Conservation (phyloP, 2,113 vertebrate genomes). For the Sinosuthora webbiana region DNA sequence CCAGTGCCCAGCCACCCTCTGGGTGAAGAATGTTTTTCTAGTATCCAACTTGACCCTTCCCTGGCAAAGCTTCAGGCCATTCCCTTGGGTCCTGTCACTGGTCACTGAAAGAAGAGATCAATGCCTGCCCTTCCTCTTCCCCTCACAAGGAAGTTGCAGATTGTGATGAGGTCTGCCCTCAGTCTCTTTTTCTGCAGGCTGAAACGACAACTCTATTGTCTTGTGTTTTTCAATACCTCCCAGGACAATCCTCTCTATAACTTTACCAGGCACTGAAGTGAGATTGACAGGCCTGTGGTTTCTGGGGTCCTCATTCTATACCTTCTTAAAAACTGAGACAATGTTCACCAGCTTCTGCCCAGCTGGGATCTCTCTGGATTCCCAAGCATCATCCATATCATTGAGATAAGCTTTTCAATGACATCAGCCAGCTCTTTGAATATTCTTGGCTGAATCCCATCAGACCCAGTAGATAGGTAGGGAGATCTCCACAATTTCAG, state of each 20-base stretch:
- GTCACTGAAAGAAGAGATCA: background rate
- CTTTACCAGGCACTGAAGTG: background rate
- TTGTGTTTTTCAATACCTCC: background rate
- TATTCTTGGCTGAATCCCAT: background rate
- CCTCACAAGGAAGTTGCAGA: background rate
- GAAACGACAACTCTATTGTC: rapidly evolving
- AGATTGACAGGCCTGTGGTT: background rate
- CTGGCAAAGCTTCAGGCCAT: background rate
- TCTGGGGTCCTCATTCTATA: background rate
- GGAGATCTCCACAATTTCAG: background rate
- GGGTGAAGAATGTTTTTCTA: background rate
- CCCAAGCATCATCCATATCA: background rate
- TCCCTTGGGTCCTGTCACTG: too few species aligned
- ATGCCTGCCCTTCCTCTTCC: background rate
- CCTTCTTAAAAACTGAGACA: background rate
- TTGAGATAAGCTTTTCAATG: rapidly evolving
- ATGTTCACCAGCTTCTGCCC: background rate
- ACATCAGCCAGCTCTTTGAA: background rate
- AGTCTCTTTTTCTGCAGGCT: background rate
- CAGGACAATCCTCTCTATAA: background rate
- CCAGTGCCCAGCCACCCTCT: background rate
- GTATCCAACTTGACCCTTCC: too few species aligned
- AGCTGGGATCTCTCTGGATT: background rate
- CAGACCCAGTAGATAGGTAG: background rate
- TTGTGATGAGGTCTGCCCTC: background rate